Percentiles rank a stretch among this genome's conserved stretches.
These are phyloP conservation scores for Petrocephalus zakoni DNA, from an alignment of 2,113 vertebrate species.

Conservation along the genomic window DNA sequence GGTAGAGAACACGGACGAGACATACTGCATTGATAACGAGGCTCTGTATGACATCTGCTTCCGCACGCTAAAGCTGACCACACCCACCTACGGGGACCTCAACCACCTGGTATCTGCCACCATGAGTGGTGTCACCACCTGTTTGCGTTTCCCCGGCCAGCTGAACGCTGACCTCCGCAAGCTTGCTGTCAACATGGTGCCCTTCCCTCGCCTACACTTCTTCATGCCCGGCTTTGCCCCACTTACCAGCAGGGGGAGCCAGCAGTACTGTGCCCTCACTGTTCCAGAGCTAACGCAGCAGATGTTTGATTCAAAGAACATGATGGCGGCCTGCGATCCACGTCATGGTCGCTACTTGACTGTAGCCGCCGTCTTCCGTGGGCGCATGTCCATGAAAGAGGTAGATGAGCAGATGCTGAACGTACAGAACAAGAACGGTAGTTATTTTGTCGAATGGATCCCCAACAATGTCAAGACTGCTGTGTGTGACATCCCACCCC, in stretches of 20 bases:
- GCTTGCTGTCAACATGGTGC: conserved; percentile 72
- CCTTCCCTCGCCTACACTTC: conserved; percentile 71
- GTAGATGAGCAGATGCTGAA: conserved; percentile 35
- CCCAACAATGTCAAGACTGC: background rate
- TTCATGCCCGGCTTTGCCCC: conserved; percentile 68
- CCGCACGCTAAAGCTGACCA: conserved; percentile 45
- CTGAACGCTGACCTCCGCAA: conserved; percentile 64
- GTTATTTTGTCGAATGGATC: background rate
- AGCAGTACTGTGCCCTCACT: conserved; percentile 57
- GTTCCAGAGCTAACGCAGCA: conserved; percentile 65
- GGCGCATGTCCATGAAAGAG: conserved; percentile 75
- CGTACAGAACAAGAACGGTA: background rate
- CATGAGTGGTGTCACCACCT: background rate
- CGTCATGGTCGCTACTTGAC: background rate
- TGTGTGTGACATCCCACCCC: background rate
- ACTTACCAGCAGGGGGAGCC: conserved; percentile 60
- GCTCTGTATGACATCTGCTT: conserved; percentile 40
- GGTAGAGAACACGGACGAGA: conserved; percentile 20
- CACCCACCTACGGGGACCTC: conserved; percentile 45
- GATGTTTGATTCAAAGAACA: conserved; percentile 47
- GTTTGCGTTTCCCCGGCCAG: background rate
- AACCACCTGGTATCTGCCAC: background rate
- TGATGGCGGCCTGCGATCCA: background rate
- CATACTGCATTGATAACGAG: conserved; percentile 22
- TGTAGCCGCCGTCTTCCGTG: conserved; percentile 48